Base-by-base conservation (phyloP, 2,888 invertebrate species). In the Agrotis ipsilon region DNA sequence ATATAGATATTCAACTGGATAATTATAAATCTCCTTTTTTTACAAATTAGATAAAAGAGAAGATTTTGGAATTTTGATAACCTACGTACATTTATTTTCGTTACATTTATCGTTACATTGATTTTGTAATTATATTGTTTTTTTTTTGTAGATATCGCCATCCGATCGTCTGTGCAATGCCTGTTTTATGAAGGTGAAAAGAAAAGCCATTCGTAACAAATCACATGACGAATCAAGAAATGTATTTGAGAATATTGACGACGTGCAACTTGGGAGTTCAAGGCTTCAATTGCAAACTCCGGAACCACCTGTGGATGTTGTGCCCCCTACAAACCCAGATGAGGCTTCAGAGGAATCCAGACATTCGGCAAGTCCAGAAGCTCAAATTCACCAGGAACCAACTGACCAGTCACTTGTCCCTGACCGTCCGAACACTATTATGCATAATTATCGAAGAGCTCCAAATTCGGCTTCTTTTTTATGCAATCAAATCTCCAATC, bases 391-490 rank as follows among this genome's bases (percentile, higher is more conserved):
- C 16, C 58, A 43, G 7, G 21, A 58, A 58, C 43, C 58, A 6
- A 58, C 43, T 58, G 58, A 45, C 14, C 58, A 14, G 21, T 21
- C 43, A 7, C 45, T 58, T 45, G 58, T 45, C 58, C 58, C 45
- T 6, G 58, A 27, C 27, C 27, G 27, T 27, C 27, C 4, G 27
- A 6, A 58, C 18, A 58, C 45, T 58, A 58, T 58, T 21, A 58
- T 58, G 58, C 45, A 18, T 13, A 58, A 58, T 58, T 58, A 58
- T 45, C 45, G 9, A 58, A 58, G 58, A 58, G 58, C 58, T 58
- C 45, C 58, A 24, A 58, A 58, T 45, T 18, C 45, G 9, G 58
- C 58, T 18, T 58, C 58, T 58, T 58, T 58, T 58, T 58, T 58
- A 58, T 58, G 58, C 21, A 11, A 58, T 24, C 32, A 55, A 55